Conservation (phyloP, 2,797 vertebrate genomes). For the Phrynocephalus vlangalii region DNA sequence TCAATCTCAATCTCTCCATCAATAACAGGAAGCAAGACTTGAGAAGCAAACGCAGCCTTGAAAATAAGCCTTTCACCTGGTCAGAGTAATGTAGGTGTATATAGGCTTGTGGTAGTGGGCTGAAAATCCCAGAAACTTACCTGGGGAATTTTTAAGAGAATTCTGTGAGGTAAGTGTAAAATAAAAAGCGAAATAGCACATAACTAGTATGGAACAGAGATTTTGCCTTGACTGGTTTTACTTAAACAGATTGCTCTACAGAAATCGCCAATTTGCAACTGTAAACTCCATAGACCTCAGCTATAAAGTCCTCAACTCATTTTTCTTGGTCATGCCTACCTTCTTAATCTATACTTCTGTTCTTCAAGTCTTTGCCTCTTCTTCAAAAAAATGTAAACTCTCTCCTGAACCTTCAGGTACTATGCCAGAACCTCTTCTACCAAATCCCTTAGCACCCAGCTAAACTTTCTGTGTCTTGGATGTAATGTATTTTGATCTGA, state of each 20-base stretch:
- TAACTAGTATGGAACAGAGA: accelerated
- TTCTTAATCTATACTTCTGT: too few relatives aligned
- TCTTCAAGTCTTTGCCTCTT: background rate
- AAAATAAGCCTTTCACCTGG: too few relatives aligned
- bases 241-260: constrained; percentile 1
- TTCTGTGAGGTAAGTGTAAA: too few relatives aligned
- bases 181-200: background rate
- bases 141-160: too few relatives aligned
- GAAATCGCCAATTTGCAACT: background rate
- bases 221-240: constrained; percentile 6
- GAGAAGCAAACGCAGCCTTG: too few relatives aligned
- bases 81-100: too few relatives aligned
- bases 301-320: background rate
- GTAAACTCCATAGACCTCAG: background rate
- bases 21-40: too few relatives aligned
- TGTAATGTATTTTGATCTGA: too few relatives aligned
- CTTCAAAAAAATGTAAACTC: background rate
- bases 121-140: too few relatives aligned
- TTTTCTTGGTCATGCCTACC: background rate
- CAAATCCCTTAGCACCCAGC: background rate
- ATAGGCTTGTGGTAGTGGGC: too few relatives aligned
- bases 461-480: background rate
- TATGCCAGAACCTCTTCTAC: background rate
- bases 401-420: background rate
- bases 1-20: too few relatives aligned